Percentiles rank a stretch among this genome's conserved stretches.
These are phyloP conservation scores for Palythoa heliodiscus DNA, from an alignment of 92 coral and sea anemone genomes.

Conservation along the genomic window DNA sequence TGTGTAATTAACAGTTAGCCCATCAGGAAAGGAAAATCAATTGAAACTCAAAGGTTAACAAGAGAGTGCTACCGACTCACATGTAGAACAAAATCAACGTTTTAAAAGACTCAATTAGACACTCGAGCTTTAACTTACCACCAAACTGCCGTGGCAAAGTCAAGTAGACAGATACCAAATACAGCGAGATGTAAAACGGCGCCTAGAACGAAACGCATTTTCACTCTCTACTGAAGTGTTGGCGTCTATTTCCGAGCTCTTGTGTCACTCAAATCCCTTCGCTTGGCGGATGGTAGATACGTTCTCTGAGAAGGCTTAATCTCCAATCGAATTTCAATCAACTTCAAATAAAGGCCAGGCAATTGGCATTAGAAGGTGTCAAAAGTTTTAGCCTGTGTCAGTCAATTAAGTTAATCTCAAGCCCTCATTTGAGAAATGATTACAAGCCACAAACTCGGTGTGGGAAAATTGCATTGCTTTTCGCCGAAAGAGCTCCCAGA, in stretches of 20 bases:
- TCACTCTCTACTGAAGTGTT: conserved; percentile 35
- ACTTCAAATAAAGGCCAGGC: conserved; percentile 72
- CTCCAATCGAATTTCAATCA: conserved; percentile 69
- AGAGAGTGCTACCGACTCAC: conserved; percentile 23
- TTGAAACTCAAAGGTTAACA: conserved; percentile 12
- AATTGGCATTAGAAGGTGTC: conserved; percentile 92
- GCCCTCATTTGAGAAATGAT: conserved; percentile 73
- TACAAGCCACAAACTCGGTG: conserved; percentile 38
- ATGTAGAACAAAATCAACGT: conserved; percentile 34
- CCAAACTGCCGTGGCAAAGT: conserved; percentile 73
- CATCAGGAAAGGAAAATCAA: conserved; percentile 38
- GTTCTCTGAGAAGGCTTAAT: conserved; percentile 54
- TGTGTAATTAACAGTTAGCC: conserved; percentile 43
- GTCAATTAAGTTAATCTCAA: conserved; percentile 73
- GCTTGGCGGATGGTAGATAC: conserved; percentile 32
- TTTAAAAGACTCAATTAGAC: conserved; percentile 40
- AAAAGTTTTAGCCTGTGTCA: conserved; percentile 86
- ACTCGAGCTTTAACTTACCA: conserved; percentile 68
- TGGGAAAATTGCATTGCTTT: conserved; percentile 18
- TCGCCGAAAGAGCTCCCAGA: conserved; percentile 9
- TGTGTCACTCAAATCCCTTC: conserved; percentile 40
- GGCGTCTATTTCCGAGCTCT: conserved; percentile 40
- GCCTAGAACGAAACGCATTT: conserved; percentile 54
- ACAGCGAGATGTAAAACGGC: conserved; percentile 26
- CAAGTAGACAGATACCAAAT: conserved; percentile 55